Evolutionary conservation across 2,113 vertebrate species (phyloP), one percentile per base, ranked within the genome.

Genomic region (Lipotes vexillifer): DNA sequence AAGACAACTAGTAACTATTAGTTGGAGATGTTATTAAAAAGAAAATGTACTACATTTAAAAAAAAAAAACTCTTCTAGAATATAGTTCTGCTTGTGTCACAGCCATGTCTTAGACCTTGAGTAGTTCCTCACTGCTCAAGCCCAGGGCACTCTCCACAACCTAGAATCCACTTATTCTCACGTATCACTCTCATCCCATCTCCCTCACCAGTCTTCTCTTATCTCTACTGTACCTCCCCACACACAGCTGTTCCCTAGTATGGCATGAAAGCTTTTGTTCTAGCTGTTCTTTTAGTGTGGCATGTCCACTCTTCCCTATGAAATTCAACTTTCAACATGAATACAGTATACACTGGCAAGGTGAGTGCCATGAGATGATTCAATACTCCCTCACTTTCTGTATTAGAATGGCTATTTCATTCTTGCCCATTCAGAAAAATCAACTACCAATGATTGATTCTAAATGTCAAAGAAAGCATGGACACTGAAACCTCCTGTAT

Each of bases 11-110:
- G 61, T 81, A 83, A 75, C 49, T 87, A 78, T 57, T 36, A 59
- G 33, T 92, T 27, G 15, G 49, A 96, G 84, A 84, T 77, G 41
- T 75, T 21, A 84, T 2, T 94, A 44, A 91, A 92, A 80, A 93
- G 52, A 55, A 93, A 41, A 85, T 46, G 15, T 8, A 63, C 6
- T n/a, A 36, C 20, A 66, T 4, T 38, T n/a, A 38, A 31, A 38
- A 80, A 38, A 27, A 38, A 36, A 29, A 11, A 59, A 20, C 33
- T 55, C 63, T 44, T 57, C 44, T 10, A 8, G 44, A 83, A 27
- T 57, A 69, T 9, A 82, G 5, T 49, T 33, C 13, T 20, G 17
- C 2, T 10, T 61, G 9, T n/a, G 41, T 20, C 1, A 9, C 0
- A 89, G 33, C 10, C 27, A 21, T 3, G 0, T 7, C 44, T 69